phyloP scores from a whole-genome alignment of 2,888 invertebrate species.

The Andrena marginata region DNA sequence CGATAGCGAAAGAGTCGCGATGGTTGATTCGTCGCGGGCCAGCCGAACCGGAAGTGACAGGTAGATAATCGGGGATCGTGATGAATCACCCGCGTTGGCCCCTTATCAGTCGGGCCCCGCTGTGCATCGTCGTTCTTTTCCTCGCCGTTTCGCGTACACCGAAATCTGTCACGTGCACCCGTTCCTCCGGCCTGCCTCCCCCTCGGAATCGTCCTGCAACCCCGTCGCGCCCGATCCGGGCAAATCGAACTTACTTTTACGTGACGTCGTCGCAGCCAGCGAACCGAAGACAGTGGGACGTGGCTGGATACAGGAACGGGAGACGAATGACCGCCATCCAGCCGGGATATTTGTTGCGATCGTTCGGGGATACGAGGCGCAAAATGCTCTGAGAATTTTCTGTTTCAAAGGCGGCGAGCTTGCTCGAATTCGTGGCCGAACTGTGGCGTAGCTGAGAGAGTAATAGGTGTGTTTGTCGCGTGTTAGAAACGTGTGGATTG shows the following conservation, averaged over 20 bases:
- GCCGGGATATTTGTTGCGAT: conserved; percentile 51
- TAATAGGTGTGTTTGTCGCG: not conserved
- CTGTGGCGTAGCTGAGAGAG: not conserved
- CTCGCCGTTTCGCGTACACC: conserved; percentile 53
- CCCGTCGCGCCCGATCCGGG: conserved; percentile 40
- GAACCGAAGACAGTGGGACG: conserved; percentile 63
- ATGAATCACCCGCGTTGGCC: conserved; percentile 54
- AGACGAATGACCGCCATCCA: conserved; percentile 49
- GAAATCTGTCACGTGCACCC: conserved; percentile 65
- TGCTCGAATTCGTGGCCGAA: not conserved
- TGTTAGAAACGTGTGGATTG: not conserved
- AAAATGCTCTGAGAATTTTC: conserved; percentile 10
- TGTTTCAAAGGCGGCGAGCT: not conserved
- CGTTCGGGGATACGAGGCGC: conserved; percentile 16
- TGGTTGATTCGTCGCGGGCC: conserved; percentile 62
- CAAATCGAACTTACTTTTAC: conserved; percentile 74
- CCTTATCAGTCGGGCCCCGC: conserved; percentile 63
- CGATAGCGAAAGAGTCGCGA: conserved; percentile 32
- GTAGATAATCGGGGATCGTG: conserved; percentile 68
- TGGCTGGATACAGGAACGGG: conserved; percentile 34
- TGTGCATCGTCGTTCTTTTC: conserved; percentile 56
- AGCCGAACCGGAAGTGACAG: conserved; percentile 66
- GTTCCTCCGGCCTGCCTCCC: not conserved
- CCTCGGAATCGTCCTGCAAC: conserved; percentile 9
- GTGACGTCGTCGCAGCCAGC: conserved; percentile 55